phyloP scores from a whole-genome alignment of 2,888 invertebrate species.

The Acholoe squamosa region DNA sequence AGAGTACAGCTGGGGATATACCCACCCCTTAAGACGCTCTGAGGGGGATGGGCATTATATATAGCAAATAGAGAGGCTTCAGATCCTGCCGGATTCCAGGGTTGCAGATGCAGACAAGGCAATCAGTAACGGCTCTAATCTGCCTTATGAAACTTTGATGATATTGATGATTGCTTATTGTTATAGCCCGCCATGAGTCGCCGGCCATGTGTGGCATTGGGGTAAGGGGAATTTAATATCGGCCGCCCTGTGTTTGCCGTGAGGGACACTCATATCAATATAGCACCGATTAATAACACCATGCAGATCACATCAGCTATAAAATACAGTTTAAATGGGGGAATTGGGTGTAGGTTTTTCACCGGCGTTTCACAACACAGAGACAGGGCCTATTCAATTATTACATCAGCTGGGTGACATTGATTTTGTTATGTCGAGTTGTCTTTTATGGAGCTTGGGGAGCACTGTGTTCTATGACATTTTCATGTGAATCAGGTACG shows the following conservation, averaged over 20 bases:
- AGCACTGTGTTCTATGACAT: neutral
- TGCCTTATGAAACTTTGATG: conserved; percentile 53
- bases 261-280: conserved; percentile 1
- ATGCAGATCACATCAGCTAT: neutral
- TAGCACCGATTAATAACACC: conserved; percentile 13
- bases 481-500: neutral
- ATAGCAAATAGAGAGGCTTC: neutral
- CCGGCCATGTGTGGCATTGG: neutral
- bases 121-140: conserved; percentile 8
- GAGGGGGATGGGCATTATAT: neutral
- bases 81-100: neutral
- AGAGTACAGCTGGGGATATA: neutral
- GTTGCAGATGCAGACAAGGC: conserved; percentile 25
- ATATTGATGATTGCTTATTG: conserved; percentile 48
- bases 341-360: neutral
- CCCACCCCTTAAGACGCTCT: neutral
- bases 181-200: neutral
- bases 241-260: neutral
- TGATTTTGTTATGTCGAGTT: neutral
- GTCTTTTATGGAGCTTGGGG: neutral
- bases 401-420: neutral
- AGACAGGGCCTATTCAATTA: neutral
- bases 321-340: neutral
- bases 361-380: neutral
- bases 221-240: conserved; percentile 16